Percentiles rank a stretch among this genome's conserved stretches.
These are phyloP conservation scores for Etheostoma cragini DNA, from an alignment of 2,113 vertebrate genomes.

Conservation along the genomic window DNA sequence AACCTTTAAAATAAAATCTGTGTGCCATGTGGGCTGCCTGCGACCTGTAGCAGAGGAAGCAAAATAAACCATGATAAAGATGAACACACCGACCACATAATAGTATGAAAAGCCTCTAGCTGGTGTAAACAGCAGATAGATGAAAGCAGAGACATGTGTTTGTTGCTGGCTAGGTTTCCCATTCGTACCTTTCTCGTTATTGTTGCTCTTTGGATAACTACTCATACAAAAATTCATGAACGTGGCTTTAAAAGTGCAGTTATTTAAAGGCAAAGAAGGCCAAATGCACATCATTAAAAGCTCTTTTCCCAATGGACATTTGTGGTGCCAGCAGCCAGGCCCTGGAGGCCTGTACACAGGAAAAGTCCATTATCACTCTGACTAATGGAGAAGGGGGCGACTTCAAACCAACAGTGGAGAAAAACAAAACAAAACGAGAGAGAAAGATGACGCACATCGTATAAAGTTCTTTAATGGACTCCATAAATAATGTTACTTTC, in stretches of 20 bases:
- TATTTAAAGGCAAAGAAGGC: constrained; percentile 59
- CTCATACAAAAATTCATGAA: not conserved
- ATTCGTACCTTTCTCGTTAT: constrained; percentile 29
- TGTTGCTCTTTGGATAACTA: constrained; percentile 14
- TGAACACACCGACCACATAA: constrained; percentile 64
- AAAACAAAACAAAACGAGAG: constrained; percentile 69
- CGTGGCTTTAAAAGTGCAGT: constrained; percentile 33
- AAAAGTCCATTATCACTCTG: constrained; percentile 78
- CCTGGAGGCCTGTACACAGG: constrained; percentile 72
- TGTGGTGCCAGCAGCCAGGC: constrained; percentile 59
- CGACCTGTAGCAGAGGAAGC: constrained; percentile 63
- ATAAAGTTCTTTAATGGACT: constrained; percentile 77
- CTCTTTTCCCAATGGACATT: constrained; percentile 65
- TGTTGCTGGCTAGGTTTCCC: constrained; percentile 9
- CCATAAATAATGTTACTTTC: constrained; percentile 74
- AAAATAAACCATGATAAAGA: constrained; percentile 61
- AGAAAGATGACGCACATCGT: constrained; percentile 67
- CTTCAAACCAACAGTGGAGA: constrained; percentile 59
- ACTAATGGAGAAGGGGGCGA: constrained; percentile 63
- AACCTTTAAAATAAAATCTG: constrained; percentile 51
- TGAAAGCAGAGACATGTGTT: constrained; percentile 41
- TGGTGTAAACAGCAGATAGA: constrained; percentile 58
- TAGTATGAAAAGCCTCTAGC: constrained; percentile 34
- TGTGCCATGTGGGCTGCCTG: constrained; percentile 54
- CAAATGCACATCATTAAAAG: constrained; percentile 57